Evolutionary conservation across 2,888 invertebrate genomes (phyloP).

Genomic region (Synanthedon vespiformis): DNA sequence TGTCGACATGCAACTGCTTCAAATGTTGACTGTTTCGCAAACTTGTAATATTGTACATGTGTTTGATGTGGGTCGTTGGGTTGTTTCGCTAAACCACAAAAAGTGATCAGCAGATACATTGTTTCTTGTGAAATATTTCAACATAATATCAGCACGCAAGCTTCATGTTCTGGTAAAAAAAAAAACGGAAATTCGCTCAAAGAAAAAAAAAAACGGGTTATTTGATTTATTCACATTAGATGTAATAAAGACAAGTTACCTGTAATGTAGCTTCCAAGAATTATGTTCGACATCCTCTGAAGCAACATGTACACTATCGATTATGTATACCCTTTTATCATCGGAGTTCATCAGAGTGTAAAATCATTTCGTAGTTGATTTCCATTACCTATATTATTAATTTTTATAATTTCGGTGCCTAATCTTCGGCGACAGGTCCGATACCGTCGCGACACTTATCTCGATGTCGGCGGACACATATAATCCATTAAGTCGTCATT

Average conservation of each 20-base stretch:
- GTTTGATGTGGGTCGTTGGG: conserved; percentile 51
- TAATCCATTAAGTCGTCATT: conserved; percentile 72
- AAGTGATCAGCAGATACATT: conserved; percentile 23
- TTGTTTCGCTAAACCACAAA: conserved; percentile 33
- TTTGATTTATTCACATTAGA: background rate
- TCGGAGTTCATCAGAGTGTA: conserved; percentile 39
- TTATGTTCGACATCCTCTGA: conserved; percentile 22
- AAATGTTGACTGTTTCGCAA: conserved; percentile 33
- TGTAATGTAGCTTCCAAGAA: conserved; percentile 7
- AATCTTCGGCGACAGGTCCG: conserved; percentile 58
- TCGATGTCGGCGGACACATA: conserved; percentile 65
- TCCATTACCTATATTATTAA: conserved; percentile 56
- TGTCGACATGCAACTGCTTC: conserved; percentile 56
- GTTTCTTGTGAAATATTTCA: conserved; percentile 19
- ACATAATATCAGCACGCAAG: conserved; percentile 9
- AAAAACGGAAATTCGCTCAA: background rate
- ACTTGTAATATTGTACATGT: conserved; percentile 25
- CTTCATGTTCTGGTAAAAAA: background rate
- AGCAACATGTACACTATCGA: conserved; percentile 23
- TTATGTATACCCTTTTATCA: conserved; percentile 32
- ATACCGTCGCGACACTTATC: conserved; percentile 64
- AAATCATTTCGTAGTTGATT: conserved; percentile 49
- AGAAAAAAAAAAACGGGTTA: background rate
- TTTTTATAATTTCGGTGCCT: conserved; percentile 62
- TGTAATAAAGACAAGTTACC: background rate